These are phyloP conservation scores for Physeter macrocephalus DNA, from an alignment of 2,113 vertebrate genomes.

Conservation along the genomic window DNA sequence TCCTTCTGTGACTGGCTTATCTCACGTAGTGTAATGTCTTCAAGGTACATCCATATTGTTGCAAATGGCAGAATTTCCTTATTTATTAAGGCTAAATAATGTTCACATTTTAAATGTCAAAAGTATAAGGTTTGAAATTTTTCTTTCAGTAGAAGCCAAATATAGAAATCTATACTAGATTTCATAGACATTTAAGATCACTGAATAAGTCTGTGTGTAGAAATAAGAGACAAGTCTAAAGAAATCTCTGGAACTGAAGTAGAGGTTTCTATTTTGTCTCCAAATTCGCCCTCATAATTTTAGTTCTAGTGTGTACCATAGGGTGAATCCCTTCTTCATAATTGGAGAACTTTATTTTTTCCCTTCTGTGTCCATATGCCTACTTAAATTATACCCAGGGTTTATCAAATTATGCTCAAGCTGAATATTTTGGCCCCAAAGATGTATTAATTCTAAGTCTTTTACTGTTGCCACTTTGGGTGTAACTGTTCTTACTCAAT, in stretches of 20 bases:
- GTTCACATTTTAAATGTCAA: not conserved
- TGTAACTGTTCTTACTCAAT: slow-evolving; percentile 17
- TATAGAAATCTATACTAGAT: not conserved
- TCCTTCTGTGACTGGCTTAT: not conserved
- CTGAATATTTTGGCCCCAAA: not conserved
- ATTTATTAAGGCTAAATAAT: not conserved
- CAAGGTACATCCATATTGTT: not conserved
- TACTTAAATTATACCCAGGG: not conserved
- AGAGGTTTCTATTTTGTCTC: not conserved
- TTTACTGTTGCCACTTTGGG: not conserved
- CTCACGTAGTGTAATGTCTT: not conserved
- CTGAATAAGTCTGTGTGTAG: not conserved
- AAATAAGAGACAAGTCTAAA: slow-evolving; percentile 15
- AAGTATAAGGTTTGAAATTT: not conserved
- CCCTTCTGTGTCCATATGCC: not conserved
- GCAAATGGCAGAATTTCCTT: not conserved
- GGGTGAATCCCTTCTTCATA: not conserved
- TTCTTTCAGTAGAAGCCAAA: slow-evolving; percentile 3
- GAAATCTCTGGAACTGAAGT: not conserved
- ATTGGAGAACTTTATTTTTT: not conserved
- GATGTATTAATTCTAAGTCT: not conserved
- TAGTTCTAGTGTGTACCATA: not conserved
- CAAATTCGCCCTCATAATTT: not conserved
- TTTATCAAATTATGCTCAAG: slow-evolving; percentile 8
- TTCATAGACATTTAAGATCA: not conserved